Percentiles rank a stretch among this genome's conserved stretches.
Conservation (phyloP, 2,888 invertebrate genomes). For the Drosophila mulleri region DNA sequence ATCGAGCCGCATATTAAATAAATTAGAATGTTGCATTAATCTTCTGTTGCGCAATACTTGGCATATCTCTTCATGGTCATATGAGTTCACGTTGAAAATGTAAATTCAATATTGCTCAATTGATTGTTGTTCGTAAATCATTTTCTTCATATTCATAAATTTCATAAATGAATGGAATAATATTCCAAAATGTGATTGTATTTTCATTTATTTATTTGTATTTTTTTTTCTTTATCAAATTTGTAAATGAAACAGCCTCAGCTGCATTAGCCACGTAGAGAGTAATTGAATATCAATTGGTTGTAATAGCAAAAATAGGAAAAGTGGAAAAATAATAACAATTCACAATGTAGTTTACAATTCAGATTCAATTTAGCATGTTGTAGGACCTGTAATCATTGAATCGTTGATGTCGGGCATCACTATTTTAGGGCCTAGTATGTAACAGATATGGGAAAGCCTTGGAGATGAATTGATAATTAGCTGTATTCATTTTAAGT, state of each 20-base stretch:
- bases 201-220: background rate
- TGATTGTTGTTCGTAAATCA: slow-evolving; percentile 7
- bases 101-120: slow-evolving; percentile 4
- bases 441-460: background rate
- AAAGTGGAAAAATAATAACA: slow-evolving; percentile 18
- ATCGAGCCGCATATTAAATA: slow-evolving; percentile 41
- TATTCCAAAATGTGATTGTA: background rate
- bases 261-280: background rate
- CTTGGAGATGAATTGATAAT: background rate
- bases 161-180: background rate
- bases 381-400: background rate
- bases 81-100: background rate
- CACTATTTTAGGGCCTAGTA: background rate
- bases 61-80: background rate
- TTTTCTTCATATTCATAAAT: slow-evolving; percentile 3
- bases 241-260: background rate
- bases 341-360: slow-evolving; percentile 31
- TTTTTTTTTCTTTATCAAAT: background rate
- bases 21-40: slow-evolving; percentile 46
- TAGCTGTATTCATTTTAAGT: too few species aligned
- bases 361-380: slow-evolving; percentile 25
- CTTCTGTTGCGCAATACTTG: background rate
- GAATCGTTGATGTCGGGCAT: background rate
- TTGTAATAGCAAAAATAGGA: background rate
- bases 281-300: slow-evolving; percentile 40